Conservation (phyloP, 2,113 vertebrate species). For the Sarotherodon lohbergeri region DNA sequence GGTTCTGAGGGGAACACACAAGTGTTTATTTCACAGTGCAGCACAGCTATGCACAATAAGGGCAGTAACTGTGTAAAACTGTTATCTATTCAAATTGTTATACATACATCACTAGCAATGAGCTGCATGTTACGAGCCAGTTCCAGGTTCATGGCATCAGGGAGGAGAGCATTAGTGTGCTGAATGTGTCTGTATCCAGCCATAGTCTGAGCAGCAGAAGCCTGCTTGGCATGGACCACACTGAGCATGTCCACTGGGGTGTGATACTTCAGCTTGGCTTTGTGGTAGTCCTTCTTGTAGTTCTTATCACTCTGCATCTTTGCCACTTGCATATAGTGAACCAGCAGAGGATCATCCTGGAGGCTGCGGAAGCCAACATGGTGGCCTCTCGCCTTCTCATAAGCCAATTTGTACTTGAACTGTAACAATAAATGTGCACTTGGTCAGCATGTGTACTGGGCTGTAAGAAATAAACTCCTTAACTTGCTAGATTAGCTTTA, state of each 20-base stretch:
- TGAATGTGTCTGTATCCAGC: slow-evolving; percentile 76
- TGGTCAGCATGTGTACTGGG: accelerated
- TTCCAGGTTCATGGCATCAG: slow-evolving; percentile 83
- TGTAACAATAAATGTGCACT: neutral
- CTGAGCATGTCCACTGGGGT: slow-evolving; percentile 86
- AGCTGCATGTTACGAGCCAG: slow-evolving; percentile 84
- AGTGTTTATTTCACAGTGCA: neutral
- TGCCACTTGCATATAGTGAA: slow-evolving; percentile 89
- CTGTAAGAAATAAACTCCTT: neutral
- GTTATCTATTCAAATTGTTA: neutral
- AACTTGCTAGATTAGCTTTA: neutral
- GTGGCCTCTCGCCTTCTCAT: slow-evolving; percentile 82
- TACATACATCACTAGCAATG: slow-evolving; percentile 86
- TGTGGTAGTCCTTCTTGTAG: slow-evolving; percentile 92
- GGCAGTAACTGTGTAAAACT: neutral
- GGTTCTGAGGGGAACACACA: slow-evolving; percentile 10
- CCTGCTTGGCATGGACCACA: slow-evolving; percentile 82
- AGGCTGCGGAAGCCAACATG: slow-evolving; percentile 54
- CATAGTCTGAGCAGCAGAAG: slow-evolving; percentile 78
- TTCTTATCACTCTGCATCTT: slow-evolving; percentile 89
- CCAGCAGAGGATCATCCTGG: slow-evolving; percentile 88
- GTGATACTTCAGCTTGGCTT: slow-evolving; percentile 86
- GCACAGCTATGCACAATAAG: no score
- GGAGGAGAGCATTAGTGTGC: slow-evolving; percentile 50
- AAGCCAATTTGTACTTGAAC: slow-evolving; percentile 83